Percentiles rank a stretch among this genome's conserved stretches.
Evolutionary conservation across 2,888 invertebrate genomes (phyloP).

Genomic region (Yponomeuta evonymella): DNA sequence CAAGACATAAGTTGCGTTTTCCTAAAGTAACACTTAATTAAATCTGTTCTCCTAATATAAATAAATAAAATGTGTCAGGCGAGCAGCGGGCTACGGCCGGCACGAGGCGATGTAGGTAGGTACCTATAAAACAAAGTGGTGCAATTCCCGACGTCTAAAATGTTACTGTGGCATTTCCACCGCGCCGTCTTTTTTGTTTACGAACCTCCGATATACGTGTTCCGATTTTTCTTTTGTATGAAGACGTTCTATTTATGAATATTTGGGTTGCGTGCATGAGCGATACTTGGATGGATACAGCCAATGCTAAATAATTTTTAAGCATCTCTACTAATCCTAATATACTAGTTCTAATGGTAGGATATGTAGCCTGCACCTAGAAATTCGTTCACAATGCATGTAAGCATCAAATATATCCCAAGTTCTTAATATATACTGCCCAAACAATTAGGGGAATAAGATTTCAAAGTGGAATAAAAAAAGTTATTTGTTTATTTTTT

Average conservation of each 20-base stretch:
- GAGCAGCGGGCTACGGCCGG: conserved; percentile 21
- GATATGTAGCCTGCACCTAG: no score
- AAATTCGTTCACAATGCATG: no score
- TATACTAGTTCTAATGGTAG: no score
- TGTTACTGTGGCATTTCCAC: conserved; percentile 28
- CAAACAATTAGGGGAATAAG: no score
- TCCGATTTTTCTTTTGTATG: conserved; percentile 1
- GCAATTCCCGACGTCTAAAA: conserved; percentile 35
- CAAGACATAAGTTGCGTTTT: not conserved
- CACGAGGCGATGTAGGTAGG: conserved; percentile 38
- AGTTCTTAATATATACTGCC: no score
- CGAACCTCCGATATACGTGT: not conserved
- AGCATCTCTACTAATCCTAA: no score
- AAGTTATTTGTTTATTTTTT: no score
- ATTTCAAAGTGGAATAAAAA: no score
- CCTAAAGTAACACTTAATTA: not conserved
- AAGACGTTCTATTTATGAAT: not conserved
- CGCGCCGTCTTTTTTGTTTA: conserved; percentile 18
- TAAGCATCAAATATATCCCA: no score
- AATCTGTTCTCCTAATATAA: not conserved
- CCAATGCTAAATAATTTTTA: no score
- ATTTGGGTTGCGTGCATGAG: not conserved
- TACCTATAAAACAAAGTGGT: conserved; percentile 49
- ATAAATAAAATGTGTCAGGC: not conserved
- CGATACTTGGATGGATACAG: no score